A percentile compares a stretch with the other conserved stretches of the same genome.
These are phyloP conservation scores for Oncorhynchus keta DNA, from an alignment of 2,113 vertebrate genomes.

Conservation along the genomic window DNA sequence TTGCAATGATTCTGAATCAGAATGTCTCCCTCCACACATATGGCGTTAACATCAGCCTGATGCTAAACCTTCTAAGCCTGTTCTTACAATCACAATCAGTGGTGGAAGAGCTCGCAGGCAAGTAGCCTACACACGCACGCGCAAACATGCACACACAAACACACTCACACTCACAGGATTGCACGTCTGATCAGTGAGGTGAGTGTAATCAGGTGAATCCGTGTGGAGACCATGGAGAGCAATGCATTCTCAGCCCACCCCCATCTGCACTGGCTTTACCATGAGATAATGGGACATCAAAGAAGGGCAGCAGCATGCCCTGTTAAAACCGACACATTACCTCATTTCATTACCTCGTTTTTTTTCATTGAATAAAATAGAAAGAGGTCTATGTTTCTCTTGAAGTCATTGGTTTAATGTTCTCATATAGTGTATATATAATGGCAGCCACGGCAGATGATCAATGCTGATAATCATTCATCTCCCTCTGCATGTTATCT, in stretches of 20 bases:
- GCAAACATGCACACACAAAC: conserved; percentile 9
- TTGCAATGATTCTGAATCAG: conserved; percentile 24
- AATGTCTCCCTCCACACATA: conserved; percentile 11
- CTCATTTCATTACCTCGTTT: conserved; percentile 52
- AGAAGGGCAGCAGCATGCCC: conserved; percentile 20
- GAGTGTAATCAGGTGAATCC: conserved; percentile 46
- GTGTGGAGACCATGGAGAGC: conserved; percentile 19
- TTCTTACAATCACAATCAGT: neutral
- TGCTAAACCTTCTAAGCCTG: neutral
- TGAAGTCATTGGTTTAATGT: too few relatives aligned
- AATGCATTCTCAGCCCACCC: neutral
- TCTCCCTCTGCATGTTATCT: too few relatives aligned
- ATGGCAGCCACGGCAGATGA: too few relatives aligned
- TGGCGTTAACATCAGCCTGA: neutral
- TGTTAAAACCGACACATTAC: conserved; percentile 44
- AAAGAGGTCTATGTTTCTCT: too few relatives aligned
- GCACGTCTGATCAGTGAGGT: conserved; percentile 43
- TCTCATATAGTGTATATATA: too few relatives aligned
- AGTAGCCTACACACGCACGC: neutral
- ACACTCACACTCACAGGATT: conserved; percentile 25
- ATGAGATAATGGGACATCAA: conserved; percentile 56
- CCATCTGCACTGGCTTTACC: conserved; percentile 28
- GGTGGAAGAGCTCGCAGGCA: neutral
- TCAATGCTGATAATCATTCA: too few relatives aligned
- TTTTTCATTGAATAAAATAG: conserved; percentile 18